phyloP scores from a whole-genome alignment of 2,888 invertebrate species.

The Frankliniella fusca region DNA sequence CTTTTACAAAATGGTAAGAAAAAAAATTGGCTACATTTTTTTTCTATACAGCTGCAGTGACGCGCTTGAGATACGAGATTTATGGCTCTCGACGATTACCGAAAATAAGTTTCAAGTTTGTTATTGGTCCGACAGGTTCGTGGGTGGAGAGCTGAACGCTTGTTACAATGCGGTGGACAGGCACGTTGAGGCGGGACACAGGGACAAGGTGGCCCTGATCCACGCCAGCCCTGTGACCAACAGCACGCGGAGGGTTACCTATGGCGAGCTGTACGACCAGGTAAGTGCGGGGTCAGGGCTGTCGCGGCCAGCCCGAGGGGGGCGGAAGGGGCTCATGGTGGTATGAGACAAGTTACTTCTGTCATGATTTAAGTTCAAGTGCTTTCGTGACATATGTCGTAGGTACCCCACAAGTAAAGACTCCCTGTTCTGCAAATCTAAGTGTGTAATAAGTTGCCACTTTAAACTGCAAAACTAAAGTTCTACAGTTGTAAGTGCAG shows the following conservation, averaged over 20 bases:
- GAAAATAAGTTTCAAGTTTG: neutral
- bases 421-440: too few species aligned
- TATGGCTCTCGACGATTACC: too few species aligned
- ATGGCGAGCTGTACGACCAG: constrained; percentile 73
- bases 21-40: constrained; percentile 24
- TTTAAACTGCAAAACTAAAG: too few species aligned
- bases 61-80: neutral
- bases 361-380: too few species aligned
- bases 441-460: too few species aligned
- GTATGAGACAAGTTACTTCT: too few species aligned
- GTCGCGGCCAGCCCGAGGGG: neutral
- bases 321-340: too few species aligned
- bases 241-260: constrained; percentile 71
- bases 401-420: too few species aligned
- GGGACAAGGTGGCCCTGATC: constrained; percentile 74
- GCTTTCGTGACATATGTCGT: too few species aligned
- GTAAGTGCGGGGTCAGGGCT: constrained; percentile 52
- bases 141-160: constrained; percentile 86
- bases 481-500: too few species aligned
- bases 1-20: constrained; percentile 81
- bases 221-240: constrained; percentile 87
- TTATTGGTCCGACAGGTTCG: constrained; percentile 59
- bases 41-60: neutral
- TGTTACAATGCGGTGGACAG: constrained; percentile 91
- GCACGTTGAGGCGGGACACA: constrained; percentile 75